Percentiles rank a stretch among this genome's conserved stretches.
Conservation (phyloP, 2,113 vertebrate genomes). For the Oenanthe oenanthe region DNA sequence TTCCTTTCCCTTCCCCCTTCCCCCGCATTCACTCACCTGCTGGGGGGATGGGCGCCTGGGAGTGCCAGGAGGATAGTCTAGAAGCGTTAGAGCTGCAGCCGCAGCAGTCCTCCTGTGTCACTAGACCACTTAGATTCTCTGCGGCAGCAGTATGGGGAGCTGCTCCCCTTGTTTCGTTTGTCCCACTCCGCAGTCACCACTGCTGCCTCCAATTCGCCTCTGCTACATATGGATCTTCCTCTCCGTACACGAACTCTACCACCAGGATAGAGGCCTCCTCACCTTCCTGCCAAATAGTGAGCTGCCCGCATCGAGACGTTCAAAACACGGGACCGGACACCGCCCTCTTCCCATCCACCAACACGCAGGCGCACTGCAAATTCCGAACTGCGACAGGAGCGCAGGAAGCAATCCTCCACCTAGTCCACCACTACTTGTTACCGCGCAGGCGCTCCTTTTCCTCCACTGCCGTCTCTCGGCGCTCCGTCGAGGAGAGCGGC, state of each 20-base stretch:
- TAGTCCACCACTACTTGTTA: background rate
- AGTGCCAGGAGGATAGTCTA: background rate
- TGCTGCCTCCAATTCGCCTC: conserved; percentile 6
- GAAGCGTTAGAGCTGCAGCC: conserved; percentile 5
- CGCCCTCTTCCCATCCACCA: background rate
- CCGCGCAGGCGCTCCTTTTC: background rate
- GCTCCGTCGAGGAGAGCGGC: background rate
- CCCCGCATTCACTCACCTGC: background rate
- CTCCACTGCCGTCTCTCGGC: background rate
- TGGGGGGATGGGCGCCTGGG: background rate
- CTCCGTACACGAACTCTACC: background rate
- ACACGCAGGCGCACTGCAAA: conserved; percentile 41
- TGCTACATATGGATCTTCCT: conserved; percentile 48
- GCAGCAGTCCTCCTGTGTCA: conserved; percentile 50
- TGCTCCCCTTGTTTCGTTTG: conserved; percentile 1
- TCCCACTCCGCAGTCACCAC: background rate
- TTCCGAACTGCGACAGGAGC: conserved; percentile 62
- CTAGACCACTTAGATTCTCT: conserved; percentile 45
- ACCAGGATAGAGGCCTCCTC: conserved; percentile 16
- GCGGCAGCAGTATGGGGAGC: background rate
- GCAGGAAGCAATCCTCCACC: background rate
- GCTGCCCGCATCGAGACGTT: conserved; percentile 12
- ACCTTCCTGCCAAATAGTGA: conserved; percentile 79
- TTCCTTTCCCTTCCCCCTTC: background rate
- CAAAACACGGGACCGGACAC: conserved; percentile 50